Base-by-base conservation (phyloP, 2,113 vertebrate genomes). In the Athene noctua region DNA sequence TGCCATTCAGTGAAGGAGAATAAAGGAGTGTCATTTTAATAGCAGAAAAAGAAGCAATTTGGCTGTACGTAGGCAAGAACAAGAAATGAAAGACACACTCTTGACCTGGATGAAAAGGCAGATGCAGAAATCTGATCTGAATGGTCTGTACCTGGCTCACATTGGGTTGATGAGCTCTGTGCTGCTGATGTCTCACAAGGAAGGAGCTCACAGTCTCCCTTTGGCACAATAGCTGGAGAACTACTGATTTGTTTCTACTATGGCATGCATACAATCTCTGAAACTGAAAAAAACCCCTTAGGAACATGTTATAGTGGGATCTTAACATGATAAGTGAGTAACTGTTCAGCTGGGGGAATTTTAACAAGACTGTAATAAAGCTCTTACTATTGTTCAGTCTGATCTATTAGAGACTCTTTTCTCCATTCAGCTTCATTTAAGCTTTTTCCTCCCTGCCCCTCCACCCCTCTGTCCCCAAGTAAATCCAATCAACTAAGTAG, bases 401-500 rank as follows among this genome's bases (percentile, higher is more conserved):
- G 81, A 93, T 91, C 61, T 91, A 92, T 79, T 83, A 90, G 80
- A 94, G 88, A 94, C 92, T 96, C 80, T 95, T 97, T 96, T 94
- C 89, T 92, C 79, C 77, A 94, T 96, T 73, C 89, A 92, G 88
- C 91, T 97, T 97, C 94, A 97, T 96, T 98, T 97, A 95, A 98
- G 94, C 95, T 89, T 88, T 96, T 90, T 85, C 58, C 16, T 86
- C 32, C 38, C 89, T 91, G 78, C 30, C 70, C 30, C 80, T 94
- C 70, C 38, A 70, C 36, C 57, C 26, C 47, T 91, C 32, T 70
- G 22, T 92, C 75, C 63, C 57, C 80, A 96, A 88, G 92, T 96
- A 98, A 98, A 98, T 98, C 90, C 88, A 98, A 98, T 98, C 97
- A 98, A 96, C 96, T 96, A 97, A 98, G 96, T 94, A 98, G 96